Evolutionary conservation across 2,888 invertebrate species (phyloP).

Genomic region (Epirrita christyi): DNA sequence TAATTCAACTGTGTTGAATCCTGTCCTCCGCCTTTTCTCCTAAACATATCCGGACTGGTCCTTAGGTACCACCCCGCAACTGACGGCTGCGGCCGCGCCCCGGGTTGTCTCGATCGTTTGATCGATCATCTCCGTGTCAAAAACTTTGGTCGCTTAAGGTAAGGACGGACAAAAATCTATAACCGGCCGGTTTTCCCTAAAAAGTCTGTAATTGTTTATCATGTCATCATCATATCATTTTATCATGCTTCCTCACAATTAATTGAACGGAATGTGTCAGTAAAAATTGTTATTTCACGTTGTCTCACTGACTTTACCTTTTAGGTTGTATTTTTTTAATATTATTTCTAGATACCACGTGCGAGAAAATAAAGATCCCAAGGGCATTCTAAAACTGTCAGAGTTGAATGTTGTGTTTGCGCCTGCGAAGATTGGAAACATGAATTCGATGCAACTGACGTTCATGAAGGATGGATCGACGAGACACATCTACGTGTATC

Average conservation of each 20-base stretch:
- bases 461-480: conserved; percentile 94
- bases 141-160: conserved; percentile 81
- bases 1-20: not conserved
- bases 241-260: conserved; percentile 23
- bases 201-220: conserved; percentile 10
- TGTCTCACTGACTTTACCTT: not conserved
- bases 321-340: conserved; percentile 25
- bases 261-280: conserved; percentile 11
- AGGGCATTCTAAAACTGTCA: conserved; percentile 91
- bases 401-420: conserved; percentile 94
- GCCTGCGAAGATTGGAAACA: conserved; percentile 91
- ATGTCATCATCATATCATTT: conserved; percentile 19
- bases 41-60: conserved; percentile 70
- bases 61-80: conserved; percentile 79
- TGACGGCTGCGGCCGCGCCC: conserved; percentile 75
- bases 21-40: conserved; percentile 11
- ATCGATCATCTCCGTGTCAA: conserved; percentile 78
- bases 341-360: conserved; percentile 85
- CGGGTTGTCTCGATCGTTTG: conserved; percentile 77
- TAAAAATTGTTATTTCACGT: not conserved
- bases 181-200: conserved; percentile 14
- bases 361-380: conserved; percentile 91
- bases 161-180: conserved; percentile 57
- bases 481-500: conserved; percentile 94
- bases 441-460: conserved; percentile 93